Evolutionary conservation across 2,888 invertebrate species (phyloP).

Genomic region (Luffia ferchaultella): DNA sequence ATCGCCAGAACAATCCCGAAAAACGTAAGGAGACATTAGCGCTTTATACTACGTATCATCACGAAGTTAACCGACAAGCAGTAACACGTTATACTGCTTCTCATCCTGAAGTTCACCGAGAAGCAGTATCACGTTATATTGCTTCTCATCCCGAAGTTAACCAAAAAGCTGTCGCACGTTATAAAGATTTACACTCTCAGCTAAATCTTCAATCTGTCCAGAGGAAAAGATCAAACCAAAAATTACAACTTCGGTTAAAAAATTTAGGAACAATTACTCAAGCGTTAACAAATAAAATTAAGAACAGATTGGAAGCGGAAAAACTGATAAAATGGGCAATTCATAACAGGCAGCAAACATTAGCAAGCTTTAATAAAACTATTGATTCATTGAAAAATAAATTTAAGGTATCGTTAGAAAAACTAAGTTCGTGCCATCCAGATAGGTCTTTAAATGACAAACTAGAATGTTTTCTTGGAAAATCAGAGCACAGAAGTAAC

Average conservation of each 20-base stretch:
- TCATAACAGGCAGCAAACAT: constrained; percentile 8
- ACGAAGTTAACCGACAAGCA: background rate
- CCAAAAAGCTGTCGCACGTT: constrained; percentile 7
- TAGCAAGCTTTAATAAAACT: constrained; percentile 9
- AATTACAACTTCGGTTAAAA: constrained; percentile 6
- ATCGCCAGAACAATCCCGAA: constrained; percentile 6
- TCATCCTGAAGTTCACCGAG: constrained; percentile 1
- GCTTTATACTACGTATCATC: background rate
- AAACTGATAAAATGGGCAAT: constrained; percentile 8
- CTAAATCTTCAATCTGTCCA: constrained; percentile 1
- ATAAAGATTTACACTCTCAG: constrained; percentile 4
- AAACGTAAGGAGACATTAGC: constrained; percentile 3
- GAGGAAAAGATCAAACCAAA: constrained; percentile 8
- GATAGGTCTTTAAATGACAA: constrained; percentile 7
- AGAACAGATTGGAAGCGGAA: constrained; percentile 10
- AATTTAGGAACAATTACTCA: constrained; percentile 8
- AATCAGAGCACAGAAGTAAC: constrained; percentile 7
- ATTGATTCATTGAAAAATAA: constrained; percentile 8
- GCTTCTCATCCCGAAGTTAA: constrained; percentile 9
- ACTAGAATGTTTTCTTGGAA: constrained; percentile 9
- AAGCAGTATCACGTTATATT: constrained; percentile 1
- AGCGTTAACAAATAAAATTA: constrained; percentile 9
- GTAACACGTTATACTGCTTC: constrained; percentile 2
- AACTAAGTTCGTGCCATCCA: constrained; percentile 4
- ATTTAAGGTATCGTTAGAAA: constrained; percentile 7